These are phyloP conservation scores for Toxotes lorentzi DNA, from an alignment of 2,797 vertebrate genomes.

Conservation along the genomic window DNA sequence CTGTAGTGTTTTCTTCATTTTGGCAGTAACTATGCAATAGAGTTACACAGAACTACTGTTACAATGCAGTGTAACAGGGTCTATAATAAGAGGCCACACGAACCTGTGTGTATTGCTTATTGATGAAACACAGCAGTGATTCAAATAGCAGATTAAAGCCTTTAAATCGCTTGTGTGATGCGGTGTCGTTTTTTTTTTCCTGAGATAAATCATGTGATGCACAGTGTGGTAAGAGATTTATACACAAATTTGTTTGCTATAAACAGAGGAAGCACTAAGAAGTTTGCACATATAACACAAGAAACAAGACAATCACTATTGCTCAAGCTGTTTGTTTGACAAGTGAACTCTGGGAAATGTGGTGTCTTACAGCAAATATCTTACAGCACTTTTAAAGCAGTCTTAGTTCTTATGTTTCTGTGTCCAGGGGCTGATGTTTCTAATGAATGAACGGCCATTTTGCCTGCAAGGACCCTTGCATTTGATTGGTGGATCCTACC, in stretches of 20 bases:
- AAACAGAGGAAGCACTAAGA: neutral
- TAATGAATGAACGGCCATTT: neutral
- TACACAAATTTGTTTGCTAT: neutral
- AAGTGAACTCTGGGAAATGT: neutral
- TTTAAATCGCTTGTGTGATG: neutral
- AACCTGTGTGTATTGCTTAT: neutral
- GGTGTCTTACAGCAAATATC: too few species aligned
- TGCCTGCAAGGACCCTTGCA: neutral
- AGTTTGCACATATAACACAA: neutral
- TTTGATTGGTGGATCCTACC: conserved; percentile 80
- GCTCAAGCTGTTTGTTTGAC: neutral
- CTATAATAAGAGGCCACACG: neutral
- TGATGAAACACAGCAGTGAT: neutral
- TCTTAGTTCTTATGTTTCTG: neutral
- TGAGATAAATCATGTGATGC: neutral
- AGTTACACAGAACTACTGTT: too few species aligned
- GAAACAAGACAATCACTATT: neutral
- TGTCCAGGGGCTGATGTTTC: neutral
- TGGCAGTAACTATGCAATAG: too few species aligned
- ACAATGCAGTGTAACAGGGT: too few species aligned
- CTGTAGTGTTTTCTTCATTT: too few species aligned
- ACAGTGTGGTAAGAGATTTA: neutral
- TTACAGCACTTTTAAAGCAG: too few species aligned
- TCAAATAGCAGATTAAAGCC: neutral
- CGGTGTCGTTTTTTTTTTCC: neutral